These are phyloP conservation scores for Trachelus stipa DNA, from an alignment of 2,888 invertebrate species.

Conservation along the genomic window DNA sequence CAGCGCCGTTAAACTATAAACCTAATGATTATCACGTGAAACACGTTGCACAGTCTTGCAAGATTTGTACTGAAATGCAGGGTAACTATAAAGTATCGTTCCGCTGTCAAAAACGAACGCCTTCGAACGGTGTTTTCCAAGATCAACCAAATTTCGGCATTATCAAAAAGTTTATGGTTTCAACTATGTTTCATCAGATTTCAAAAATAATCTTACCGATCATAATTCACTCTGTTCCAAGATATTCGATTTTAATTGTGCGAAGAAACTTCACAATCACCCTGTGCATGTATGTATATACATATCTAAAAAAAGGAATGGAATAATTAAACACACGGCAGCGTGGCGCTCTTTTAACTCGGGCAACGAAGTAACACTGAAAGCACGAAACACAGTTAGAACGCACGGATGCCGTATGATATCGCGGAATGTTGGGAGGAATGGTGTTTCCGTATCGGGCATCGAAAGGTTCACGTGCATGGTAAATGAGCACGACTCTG, in stretches of 20 bases:
- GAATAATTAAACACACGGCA: neutral
- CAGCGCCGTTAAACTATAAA: constrained; percentile 51
- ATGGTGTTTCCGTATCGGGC: constrained; percentile 20
- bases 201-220: neutral
- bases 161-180: neutral
- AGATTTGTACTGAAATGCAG: constrained; percentile 19
- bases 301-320: neutral
- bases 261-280: neutral
- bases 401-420: constrained; percentile 14
- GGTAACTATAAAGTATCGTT: neutral
- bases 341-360: neutral
- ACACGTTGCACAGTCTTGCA: constrained; percentile 26
- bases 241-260: neutral
- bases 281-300: neutral
- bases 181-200: too few relatives aligned
- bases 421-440: constrained; percentile 16
- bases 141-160: neutral
- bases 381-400: constrained; percentile 24
- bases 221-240: neutral
- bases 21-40: constrained; percentile 42
- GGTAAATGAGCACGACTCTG: constrained; percentile 5
- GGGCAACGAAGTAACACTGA: constrained; percentile 19
- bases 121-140: neutral
- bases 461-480: constrained; percentile 12
- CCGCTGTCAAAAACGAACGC: neutral